These are phyloP conservation scores for Drosophila phalerata DNA, from an alignment of 2,888 invertebrate species.

Conservation along the genomic window DNA sequence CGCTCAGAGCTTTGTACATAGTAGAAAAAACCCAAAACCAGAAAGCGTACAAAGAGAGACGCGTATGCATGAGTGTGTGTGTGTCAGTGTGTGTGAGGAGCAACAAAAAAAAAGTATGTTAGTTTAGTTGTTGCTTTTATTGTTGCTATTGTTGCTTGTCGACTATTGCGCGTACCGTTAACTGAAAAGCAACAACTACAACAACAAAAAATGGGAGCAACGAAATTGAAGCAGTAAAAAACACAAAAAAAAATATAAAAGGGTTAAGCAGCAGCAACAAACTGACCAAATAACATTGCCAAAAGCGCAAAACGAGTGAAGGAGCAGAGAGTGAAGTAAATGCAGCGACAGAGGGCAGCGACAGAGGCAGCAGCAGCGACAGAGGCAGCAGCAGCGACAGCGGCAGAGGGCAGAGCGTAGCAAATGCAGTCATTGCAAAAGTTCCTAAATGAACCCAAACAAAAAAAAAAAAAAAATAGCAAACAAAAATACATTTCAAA, in stretches of 20 bases:
- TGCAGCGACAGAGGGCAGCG: no score
- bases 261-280: conserved; percentile 33
- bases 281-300: conserved; percentile 47
- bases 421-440: conserved; percentile 56
- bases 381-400: conserved; percentile 2
- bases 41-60: conserved; percentile 70
- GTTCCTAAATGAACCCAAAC: conserved; percentile 53
- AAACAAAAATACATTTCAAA: conserved; percentile 1
- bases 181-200: conserved; percentile 42
- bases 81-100: neutral
- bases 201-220: conserved; percentile 47
- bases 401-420: conserved; percentile 18
- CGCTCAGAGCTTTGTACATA: conserved; percentile 58
- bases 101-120: conserved; percentile 57
- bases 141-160: conserved; percentile 56
- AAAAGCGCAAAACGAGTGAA: conserved; percentile 28
- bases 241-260: no score
- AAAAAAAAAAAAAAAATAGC: neutral
- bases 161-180: conserved; percentile 67
- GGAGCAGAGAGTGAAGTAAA: conserved; percentile 14
- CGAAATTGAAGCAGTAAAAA: conserved; percentile 15
- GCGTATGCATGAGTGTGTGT: conserved; percentile 1
- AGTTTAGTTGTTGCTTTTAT: conserved; percentile 63
- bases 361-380: neutral
- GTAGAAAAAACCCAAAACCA: conserved; percentile 68